Percentiles rank a stretch among this genome's conserved stretches.
These are phyloP conservation scores for Tachycineta bicolor DNA, from an alignment of 2,113 vertebrate genomes.

Conservation along the genomic window DNA sequence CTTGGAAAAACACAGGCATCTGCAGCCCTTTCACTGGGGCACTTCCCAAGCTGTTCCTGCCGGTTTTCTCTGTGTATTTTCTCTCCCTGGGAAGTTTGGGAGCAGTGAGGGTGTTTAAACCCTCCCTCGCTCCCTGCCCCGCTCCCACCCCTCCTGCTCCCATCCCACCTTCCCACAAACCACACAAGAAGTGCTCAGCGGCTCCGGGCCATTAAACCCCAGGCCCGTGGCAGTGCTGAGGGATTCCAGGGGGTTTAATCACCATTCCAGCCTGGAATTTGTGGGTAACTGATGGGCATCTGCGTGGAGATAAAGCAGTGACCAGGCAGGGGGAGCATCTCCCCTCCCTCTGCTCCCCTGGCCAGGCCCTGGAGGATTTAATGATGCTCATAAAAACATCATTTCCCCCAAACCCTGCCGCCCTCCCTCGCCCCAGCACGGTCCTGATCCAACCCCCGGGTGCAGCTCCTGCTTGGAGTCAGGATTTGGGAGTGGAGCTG, in stretches of 20 bases:
- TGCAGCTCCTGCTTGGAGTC: background rate
- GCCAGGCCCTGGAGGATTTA: background rate
- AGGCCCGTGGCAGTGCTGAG: background rate
- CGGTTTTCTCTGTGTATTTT: background rate
- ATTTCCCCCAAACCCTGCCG: background rate
- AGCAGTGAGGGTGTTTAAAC: background rate
- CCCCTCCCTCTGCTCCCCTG: background rate
- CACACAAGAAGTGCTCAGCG: accelerated
- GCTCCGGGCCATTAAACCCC: background rate
- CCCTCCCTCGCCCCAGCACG: accelerated
- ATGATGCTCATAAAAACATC: background rate
- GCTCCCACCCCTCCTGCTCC: background rate
- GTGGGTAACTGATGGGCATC: background rate
- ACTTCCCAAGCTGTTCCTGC: constrained; percentile 4
- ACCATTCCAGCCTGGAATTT: background rate
- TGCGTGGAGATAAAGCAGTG: background rate
- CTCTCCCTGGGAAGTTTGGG: background rate
- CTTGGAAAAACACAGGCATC: background rate
- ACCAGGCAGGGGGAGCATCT: background rate
- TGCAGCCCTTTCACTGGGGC: background rate
- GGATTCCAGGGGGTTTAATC: background rate
- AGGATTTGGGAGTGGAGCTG: background rate
- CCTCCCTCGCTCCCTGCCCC: background rate
- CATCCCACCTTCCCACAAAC: background rate
- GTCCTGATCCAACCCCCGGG: background rate